These are phyloP conservation scores for Netelia fuscicornis DNA, from an alignment of 2,888 invertebrate species.

Conservation along the genomic window DNA sequence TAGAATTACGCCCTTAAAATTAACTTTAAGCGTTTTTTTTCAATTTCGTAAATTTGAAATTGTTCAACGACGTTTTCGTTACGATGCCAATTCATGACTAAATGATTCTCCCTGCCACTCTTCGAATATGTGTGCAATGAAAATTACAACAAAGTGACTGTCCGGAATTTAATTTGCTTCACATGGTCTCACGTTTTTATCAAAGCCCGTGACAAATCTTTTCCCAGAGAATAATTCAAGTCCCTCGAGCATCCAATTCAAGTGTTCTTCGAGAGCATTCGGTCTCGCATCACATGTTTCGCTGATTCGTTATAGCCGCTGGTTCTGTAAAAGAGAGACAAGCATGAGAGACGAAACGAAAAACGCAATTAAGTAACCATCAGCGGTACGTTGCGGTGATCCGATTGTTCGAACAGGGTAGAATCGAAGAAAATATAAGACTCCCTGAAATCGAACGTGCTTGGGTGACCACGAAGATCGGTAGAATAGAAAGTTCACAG, in stretches of 20 bases:
- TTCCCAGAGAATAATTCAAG: constrained; percentile 52
- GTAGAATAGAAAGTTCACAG: constrained; percentile 52
- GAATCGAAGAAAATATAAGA: constrained; percentile 33
- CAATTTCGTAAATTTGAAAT: neutral
- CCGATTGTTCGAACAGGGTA: constrained; percentile 7
- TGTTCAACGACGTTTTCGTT: neutral
- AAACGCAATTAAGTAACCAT: constrained; percentile 69
- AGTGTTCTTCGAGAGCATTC: constrained; percentile 32
- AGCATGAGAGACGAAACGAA: constrained; percentile 64
- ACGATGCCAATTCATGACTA: constrained; percentile 29
- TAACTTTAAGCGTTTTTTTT: no score
- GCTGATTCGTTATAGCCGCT: constrained; percentile 23
- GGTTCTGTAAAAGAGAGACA: neutral
- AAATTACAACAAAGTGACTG: neutral
- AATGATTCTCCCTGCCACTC: constrained; percentile 22
- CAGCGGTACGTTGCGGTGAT: constrained; percentile 54
- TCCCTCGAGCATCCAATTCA: constrained; percentile 31
- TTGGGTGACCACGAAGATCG: constrained; percentile 41
- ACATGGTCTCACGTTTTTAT: constrained; percentile 43
- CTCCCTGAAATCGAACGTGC: constrained; percentile 40
- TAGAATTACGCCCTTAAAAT: no score
- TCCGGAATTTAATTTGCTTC: constrained; percentile 22
- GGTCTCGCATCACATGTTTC: constrained; percentile 10
- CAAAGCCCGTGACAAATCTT: constrained; percentile 53
- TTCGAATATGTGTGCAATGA: neutral